phyloP scores from a whole-genome alignment of 2,797 vertebrate species.

The Notolepis coatsorum region DNA sequence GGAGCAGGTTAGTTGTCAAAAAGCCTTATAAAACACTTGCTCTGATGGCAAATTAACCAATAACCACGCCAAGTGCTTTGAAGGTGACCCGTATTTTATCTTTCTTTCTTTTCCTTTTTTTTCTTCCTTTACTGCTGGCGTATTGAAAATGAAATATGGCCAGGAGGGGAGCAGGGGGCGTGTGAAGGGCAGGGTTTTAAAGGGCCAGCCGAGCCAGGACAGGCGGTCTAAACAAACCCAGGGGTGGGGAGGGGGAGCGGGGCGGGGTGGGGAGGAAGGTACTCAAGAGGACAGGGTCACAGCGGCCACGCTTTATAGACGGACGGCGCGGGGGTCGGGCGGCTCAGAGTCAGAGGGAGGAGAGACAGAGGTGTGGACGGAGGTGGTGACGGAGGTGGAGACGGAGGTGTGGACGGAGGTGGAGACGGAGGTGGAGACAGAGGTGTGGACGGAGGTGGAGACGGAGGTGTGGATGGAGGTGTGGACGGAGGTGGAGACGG shows the following conservation, averaged over 20 bases:
- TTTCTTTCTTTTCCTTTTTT: constrained; percentile 42
- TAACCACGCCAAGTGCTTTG: constrained; percentile 58
- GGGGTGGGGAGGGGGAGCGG: too few species aligned
- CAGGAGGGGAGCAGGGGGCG: constrained; percentile 29
- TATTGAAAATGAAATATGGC: constrained; percentile 68
- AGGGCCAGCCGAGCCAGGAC: constrained; percentile 41
- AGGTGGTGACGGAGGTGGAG: too few species aligned
- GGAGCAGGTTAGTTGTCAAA: constrained; percentile 58
- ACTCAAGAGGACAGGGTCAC: too few species aligned
- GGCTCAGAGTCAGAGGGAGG: too few species aligned
- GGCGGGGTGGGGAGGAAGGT: neutral
- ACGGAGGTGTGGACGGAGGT: too few species aligned
- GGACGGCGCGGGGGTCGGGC: too few species aligned
- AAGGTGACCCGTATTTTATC: constrained; percentile 73
- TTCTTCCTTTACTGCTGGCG: constrained; percentile 52
- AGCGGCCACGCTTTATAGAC: too few species aligned
- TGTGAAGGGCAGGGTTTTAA: constrained; percentile 65
- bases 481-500: too few species aligned
- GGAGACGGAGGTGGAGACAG: too few species aligned
- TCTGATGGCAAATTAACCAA: constrained; percentile 59
- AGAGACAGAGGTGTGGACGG: too few species aligned
- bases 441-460: too few species aligned
- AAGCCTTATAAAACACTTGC: constrained; percentile 59
- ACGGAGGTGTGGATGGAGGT: too few species aligned
- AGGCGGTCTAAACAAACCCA: constrained; percentile 54